Conservation (phyloP, 2,888 invertebrate genomes). For the Macaria liturata region DNA sequence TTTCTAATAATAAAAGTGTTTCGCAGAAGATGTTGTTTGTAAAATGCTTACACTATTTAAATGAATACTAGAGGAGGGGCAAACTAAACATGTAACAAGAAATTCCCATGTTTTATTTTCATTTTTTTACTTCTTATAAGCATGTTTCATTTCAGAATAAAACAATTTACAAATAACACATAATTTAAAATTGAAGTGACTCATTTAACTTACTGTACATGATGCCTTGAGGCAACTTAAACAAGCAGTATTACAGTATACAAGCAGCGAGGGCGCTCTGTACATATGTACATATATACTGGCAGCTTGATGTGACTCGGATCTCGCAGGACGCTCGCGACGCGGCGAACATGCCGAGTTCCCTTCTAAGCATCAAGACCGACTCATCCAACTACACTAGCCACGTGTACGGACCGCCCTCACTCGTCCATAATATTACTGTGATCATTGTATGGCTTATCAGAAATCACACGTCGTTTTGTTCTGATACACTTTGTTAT, state of each 20-base stretch:
- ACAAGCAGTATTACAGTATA: constrained; percentile 35
- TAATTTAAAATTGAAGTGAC: constrained; percentile 80
- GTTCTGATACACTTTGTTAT: constrained; percentile 49
- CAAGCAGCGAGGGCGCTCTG: constrained; percentile 9
- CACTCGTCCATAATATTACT: constrained; percentile 18
- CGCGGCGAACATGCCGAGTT: constrained; percentile 24
- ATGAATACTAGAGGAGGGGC: constrained; percentile 24
- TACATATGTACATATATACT: not conserved
- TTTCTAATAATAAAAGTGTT: too few relatives aligned
- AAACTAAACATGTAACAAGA: constrained; percentile 64
- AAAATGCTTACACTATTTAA: too few relatives aligned
- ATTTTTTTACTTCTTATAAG: constrained; percentile 81
- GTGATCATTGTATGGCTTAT: constrained; percentile 42
- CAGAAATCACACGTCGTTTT: constrained; percentile 50
- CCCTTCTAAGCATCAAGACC: not conserved
- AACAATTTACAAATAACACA: constrained; percentile 82
- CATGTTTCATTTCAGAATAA: constrained; percentile 80
- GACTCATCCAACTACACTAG: constrained; percentile 1
- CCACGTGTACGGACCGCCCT: constrained; percentile 9
- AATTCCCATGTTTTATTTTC: constrained; percentile 82
- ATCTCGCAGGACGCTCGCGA: constrained; percentile 22
- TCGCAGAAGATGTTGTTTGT: too few relatives aligned
- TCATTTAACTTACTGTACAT: constrained; percentile 74
- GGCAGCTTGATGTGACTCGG: not conserved
- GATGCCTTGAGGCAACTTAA: constrained; percentile 37